These are phyloP conservation scores for Acleris holmiana DNA, from an alignment of 2,888 invertebrate genomes.

Conservation along the genomic window DNA sequence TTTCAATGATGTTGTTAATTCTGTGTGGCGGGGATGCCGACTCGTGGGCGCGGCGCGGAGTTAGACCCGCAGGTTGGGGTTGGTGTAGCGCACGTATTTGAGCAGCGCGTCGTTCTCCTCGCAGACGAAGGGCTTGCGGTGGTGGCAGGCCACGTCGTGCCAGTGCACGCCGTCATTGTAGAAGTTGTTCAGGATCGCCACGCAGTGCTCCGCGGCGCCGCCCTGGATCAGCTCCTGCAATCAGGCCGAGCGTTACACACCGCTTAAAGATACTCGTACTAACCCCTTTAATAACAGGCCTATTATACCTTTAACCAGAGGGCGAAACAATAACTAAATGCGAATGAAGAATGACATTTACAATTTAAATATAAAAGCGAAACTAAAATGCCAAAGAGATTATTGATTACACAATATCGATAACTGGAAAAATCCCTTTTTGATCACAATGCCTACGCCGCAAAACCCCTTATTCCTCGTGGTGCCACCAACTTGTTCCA, in stretches of 20 bases:
- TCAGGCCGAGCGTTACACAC: not conserved
- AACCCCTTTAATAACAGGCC: no score
- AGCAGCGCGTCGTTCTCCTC: conserved; percentile 94
- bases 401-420: no score
- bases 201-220: conserved; percentile 93
- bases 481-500: no score
- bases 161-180: conserved; percentile 96
- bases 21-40: conserved; percentile 39
- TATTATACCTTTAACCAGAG: no score
- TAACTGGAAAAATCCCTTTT: no score
- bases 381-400: no score
- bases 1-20: not conserved
- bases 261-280: no score
- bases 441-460: no score
- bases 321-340: no score
- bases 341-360: no score
- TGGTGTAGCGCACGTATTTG: conserved; percentile 92
- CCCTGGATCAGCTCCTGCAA: conserved; percentile 89
- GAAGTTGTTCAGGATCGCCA: conserved; percentile 94
- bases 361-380: no score
- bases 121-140: conserved; percentile 94
- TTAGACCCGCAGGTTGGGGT: conserved; percentile 90
- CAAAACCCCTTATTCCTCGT: no score
- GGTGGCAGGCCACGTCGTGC: conserved; percentile 96
- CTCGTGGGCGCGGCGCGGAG: not conserved